phyloP scores from a whole-genome alignment of 2,113 vertebrate species.

The Barbus barbus region DNA sequence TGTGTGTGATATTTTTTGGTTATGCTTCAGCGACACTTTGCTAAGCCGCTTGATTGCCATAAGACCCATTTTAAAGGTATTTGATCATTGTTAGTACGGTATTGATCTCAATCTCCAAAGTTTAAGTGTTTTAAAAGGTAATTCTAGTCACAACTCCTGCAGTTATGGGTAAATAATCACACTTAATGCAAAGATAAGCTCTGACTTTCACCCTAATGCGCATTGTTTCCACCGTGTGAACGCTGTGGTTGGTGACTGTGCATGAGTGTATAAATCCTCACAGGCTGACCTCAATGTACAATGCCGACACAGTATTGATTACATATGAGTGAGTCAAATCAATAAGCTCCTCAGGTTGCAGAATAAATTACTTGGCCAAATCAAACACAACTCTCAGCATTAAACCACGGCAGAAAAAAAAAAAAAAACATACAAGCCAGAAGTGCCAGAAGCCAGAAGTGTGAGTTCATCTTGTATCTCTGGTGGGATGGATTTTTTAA shows the following conservation, averaged over 20 bases:
- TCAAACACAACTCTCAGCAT: slow-evolving; percentile 22
- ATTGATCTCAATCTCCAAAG: slow-evolving; percentile 27
- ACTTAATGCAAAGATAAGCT: slow-evolving; percentile 22
- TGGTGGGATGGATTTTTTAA: not conserved
- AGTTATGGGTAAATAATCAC: not conserved
- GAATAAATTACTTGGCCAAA: slow-evolving; percentile 21
- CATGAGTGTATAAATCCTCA: not conserved
- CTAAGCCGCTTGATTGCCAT: slow-evolving; percentile 7
- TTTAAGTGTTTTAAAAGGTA: slow-evolving; percentile 13
- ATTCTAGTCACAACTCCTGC: not conserved
- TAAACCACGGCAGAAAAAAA: not conserved
- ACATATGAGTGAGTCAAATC: slow-evolving; percentile 25
- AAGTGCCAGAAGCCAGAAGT: too few relatives aligned
- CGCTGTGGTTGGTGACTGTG: not conserved
- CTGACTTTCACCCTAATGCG: not conserved
- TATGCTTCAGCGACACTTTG: not conserved
- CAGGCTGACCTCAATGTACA: slow-evolving; percentile 24
- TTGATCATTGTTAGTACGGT: slow-evolving; percentile 5
- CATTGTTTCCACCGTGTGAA: slow-evolving; percentile 6
- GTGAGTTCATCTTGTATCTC: not conserved
- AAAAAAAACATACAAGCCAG: too few relatives aligned
- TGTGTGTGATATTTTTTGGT: not conserved
- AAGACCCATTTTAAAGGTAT: slow-evolving; percentile 4
- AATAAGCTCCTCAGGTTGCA: slow-evolving; percentile 33
- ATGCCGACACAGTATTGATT: slow-evolving; percentile 26